Percentiles rank a stretch among this genome's conserved stretches.
Conservation (phyloP, 2,797 vertebrate genomes). For the Rhyacichthys aspro region DNA sequence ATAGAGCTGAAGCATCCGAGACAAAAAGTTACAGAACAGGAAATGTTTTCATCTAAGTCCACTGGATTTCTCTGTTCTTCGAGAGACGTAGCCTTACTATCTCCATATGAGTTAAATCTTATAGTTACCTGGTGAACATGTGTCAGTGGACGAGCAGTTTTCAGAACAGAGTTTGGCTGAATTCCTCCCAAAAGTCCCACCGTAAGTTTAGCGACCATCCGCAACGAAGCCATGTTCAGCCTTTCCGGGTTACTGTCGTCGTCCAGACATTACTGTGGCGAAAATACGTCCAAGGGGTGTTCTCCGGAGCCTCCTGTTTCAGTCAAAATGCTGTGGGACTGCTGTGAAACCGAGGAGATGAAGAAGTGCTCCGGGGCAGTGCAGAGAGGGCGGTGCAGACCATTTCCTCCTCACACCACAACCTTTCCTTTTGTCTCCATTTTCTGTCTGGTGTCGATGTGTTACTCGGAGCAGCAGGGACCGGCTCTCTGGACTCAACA, state of each 20-base stretch:
- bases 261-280: background rate
- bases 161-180: conserved; percentile 16
- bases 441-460: background rate
- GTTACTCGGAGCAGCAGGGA: conserved; percentile 12
- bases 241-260: background rate
- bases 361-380: conserved; percentile 32
- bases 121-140: conserved; percentile 53
- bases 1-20: too few species aligned
- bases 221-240: conserved; percentile 63
- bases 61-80: background rate
- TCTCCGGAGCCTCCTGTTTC: background rate
- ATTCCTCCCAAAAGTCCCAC: conserved; percentile 66
- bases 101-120: fast-evolving
- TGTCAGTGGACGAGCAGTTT: conserved; percentile 10
- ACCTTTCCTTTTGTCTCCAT: conserved; percentile 6
- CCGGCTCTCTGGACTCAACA: background rate
- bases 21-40: conserved; percentile 11
- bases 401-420: conserved; percentile 45
- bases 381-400: conserved; percentile 35
- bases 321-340: background rate
- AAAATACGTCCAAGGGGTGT: background rate
- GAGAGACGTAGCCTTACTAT: background rate
- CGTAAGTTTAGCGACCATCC: conserved; percentile 67
- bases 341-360: conserved; percentile 1
- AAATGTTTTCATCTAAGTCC: background rate